phyloP scores from a whole-genome alignment of 2,888 invertebrate genomes.

The Anticlea derivata region DNA sequence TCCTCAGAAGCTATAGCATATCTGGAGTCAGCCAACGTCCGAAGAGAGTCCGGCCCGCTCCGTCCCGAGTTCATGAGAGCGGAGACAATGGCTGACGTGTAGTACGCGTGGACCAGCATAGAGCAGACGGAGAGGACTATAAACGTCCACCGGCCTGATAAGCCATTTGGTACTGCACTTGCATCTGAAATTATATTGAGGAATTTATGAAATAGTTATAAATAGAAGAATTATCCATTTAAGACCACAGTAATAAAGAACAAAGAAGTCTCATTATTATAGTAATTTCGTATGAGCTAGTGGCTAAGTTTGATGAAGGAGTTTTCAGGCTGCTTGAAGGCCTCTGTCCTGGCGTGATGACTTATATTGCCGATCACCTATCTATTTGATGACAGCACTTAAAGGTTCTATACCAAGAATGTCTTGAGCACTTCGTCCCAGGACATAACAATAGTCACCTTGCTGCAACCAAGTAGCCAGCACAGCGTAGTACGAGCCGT shows the following conservation, averaged over 20 bases:
- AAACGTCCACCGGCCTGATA: conserved; percentile 66
- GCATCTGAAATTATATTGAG: conserved; percentile 60
- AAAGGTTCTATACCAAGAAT: too few species aligned
- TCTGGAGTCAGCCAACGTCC: conserved; percentile 62
- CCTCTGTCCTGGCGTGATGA: too few species aligned
- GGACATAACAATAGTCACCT: conserved; percentile 46
- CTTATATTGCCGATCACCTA: too few species aligned
- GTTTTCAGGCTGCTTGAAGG: too few species aligned
- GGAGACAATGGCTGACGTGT: conserved; percentile 72
- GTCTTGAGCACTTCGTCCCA: too few species aligned
- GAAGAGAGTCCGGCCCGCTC: conserved; percentile 57
- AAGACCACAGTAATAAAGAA: too few species aligned
- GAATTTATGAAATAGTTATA: background rate
- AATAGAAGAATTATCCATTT: too few species aligned
- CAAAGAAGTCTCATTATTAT: too few species aligned
- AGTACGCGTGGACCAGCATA: conserved; percentile 73
- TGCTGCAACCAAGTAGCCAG: conserved; percentile 71
- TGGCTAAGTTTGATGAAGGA: too few species aligned
- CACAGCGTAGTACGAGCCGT: conserved; percentile 60
- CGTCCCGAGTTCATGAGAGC: conserved; percentile 66
- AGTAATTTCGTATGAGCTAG: too few species aligned
- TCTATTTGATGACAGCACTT: too few species aligned
- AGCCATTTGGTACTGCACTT: conserved; percentile 62
- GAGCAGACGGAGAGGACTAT: conserved; percentile 62
- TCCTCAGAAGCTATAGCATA: conserved; percentile 67